A percentile compares a stretch with the other conserved stretches of the same genome.
Conservation (phyloP, 2,113 vertebrate genomes). For the Psophia crepitans region DNA sequence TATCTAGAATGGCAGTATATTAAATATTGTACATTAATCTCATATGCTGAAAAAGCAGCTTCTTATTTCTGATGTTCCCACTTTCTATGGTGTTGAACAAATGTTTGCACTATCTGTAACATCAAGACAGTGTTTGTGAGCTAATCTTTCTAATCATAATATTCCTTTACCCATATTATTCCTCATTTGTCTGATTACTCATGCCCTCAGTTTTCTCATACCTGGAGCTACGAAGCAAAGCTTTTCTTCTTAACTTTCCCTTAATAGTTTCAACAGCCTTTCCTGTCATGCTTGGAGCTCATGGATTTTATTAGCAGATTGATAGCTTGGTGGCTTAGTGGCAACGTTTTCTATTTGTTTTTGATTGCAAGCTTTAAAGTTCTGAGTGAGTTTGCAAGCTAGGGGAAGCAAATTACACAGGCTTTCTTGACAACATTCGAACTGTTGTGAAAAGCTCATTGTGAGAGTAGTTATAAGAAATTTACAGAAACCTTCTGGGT, state of each 20-base stretch:
- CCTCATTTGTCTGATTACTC: background rate
- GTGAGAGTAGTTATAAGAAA: background rate
- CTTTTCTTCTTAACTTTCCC: background rate
- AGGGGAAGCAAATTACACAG: background rate
- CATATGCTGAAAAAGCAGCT: background rate
- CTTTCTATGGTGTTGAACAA: background rate
- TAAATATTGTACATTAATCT: background rate
- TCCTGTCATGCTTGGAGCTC: background rate
- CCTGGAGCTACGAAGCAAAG: background rate
- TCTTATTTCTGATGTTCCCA: background rate
- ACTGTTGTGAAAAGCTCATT: background rate
- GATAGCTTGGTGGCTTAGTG: background rate
- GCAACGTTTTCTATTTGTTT: background rate
- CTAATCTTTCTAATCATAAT: background rate
- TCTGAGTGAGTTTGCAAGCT: background rate
- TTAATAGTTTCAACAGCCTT: background rate
- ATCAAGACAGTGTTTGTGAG: background rate
- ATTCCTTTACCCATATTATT: background rate
- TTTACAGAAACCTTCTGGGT: background rate
- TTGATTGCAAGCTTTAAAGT: background rate
- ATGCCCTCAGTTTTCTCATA: background rate
- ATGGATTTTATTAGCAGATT: background rate
- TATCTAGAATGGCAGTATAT: background rate
- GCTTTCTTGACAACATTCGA: background rate
- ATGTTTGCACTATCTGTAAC: background rate